Percentiles rank a stretch among this genome's conserved stretches.
Evolutionary conservation across 2,113 vertebrate species (phyloP).

Genomic region (Pheucticus melanocephalus): DNA sequence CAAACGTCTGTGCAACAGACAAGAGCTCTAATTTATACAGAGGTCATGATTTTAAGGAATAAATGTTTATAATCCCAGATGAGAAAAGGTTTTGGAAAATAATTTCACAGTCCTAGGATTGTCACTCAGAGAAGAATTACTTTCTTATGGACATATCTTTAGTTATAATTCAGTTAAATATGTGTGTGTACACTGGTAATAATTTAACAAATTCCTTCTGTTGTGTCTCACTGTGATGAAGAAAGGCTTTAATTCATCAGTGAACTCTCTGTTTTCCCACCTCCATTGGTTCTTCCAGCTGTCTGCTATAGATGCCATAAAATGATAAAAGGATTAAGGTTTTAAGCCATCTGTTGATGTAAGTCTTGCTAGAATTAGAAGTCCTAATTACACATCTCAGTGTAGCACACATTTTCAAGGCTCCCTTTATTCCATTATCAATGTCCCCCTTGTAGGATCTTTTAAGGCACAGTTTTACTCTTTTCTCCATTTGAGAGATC

Average conservation of each 20-base stretch:
- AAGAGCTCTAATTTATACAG: not conserved
- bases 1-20: not conserved
- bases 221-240: not conserved
- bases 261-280: not conserved
- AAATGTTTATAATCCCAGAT: conserved; percentile 15
- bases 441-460: not conserved
- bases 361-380: not conserved
- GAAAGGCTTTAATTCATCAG: not conserved
- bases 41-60: not conserved
- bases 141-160: not conserved
- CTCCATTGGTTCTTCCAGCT: not conserved
- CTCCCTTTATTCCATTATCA: not conserved
- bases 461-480: not conserved
- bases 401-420: not conserved
- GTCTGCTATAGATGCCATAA: not conserved
- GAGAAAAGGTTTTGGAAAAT: not conserved
- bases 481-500: not conserved
- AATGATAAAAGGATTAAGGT: conserved; percentile 28
- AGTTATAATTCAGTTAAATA: not conserved
- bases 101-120: not conserved
- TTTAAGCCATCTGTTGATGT: conserved; percentile 6
- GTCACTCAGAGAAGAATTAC: not conserved
- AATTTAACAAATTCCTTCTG: conserved; percentile 2
- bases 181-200: not conserved
- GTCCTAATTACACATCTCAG: not conserved